Percentiles rank a stretch among this genome's conserved stretches.
phyloP scores from a whole-genome alignment of 2,797 vertebrate species.

The Iguana delicatissima region DNA sequence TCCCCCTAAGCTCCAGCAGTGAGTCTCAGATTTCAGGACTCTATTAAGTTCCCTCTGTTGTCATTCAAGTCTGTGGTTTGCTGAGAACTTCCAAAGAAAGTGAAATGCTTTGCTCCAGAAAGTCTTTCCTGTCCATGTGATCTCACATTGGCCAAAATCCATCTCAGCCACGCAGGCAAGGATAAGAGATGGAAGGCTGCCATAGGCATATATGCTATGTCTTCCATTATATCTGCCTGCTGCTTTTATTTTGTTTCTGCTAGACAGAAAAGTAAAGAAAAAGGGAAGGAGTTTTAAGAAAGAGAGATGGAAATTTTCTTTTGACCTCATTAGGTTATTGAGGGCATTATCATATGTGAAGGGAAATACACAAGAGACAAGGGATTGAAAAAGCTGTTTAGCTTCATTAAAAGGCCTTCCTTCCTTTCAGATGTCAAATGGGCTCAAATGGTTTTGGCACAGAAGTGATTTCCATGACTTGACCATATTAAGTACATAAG shows the following conservation, averaged over 20 bases:
- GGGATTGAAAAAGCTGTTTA: slow-evolving; percentile 43
- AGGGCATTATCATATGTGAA: slow-evolving; percentile 44
- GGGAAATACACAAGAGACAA: slow-evolving; percentile 34
- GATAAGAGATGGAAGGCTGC: background rate
- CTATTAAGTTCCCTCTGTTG: background rate
- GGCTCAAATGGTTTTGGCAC: background rate
- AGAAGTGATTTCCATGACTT: background rate
- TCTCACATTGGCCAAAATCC: background rate
- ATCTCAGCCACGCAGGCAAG: slow-evolving; percentile 1
- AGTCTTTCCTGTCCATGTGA: background rate
- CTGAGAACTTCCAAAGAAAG: slow-evolving; percentile 2
- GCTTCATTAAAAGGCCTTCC: slow-evolving; percentile 38
- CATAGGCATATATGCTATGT: background rate
- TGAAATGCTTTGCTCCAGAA: background rate
- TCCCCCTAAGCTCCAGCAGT: background rate
- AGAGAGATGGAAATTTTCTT: slow-evolving; percentile 39
- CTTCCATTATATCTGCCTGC: background rate
- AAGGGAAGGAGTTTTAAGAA: background rate
- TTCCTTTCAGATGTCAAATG: slow-evolving; percentile 50
- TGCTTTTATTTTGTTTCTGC: background rate
- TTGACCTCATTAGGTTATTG: slow-evolving; percentile 55
- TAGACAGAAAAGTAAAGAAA: slow-evolving; percentile 11
- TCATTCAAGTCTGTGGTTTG: slow-evolving; percentile 11
- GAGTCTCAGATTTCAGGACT: background rate
- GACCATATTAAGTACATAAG: background rate